phyloP scores from a whole-genome alignment of 2,888 invertebrate genomes.

The Lycia hirtaria region DNA sequence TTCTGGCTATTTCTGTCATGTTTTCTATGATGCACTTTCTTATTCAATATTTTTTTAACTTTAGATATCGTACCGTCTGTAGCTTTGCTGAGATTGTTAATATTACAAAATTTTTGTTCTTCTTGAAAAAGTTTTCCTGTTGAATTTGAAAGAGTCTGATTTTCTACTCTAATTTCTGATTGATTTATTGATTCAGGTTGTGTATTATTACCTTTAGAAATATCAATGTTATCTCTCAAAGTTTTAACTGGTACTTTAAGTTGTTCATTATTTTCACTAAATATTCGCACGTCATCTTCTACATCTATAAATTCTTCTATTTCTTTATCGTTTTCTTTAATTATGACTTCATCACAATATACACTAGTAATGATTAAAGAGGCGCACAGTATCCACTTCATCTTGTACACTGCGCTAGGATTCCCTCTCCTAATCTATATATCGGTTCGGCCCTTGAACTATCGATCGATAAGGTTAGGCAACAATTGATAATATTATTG shows the following conservation, averaged over 20 bases:
- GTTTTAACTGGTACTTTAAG: not conserved
- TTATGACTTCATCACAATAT: constrained; percentile 15
- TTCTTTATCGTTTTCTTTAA: not conserved
- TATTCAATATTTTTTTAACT: not conserved
- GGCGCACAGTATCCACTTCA: constrained; percentile 13
- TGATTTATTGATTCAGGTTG: not conserved
- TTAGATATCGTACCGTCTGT: not conserved
- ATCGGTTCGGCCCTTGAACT: constrained; percentile 23
- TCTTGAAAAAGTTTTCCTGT: not conserved
- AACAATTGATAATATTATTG: constrained; percentile 17
- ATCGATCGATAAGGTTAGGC: constrained; percentile 9
- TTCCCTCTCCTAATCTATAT: constrained; percentile 20
- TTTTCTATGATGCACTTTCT: not conserved
- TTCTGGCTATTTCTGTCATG: not conserved
- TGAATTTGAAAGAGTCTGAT: not conserved
- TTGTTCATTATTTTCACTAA: not conserved
- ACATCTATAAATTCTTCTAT: not conserved
- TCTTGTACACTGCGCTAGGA: constrained; percentile 3
- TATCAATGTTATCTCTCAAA: not conserved
- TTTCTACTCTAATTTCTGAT: not conserved
- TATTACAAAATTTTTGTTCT: not conserved
- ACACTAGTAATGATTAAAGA: constrained; percentile 15
- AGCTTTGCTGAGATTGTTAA: not conserved
- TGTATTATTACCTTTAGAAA: not conserved
- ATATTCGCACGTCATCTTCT: not conserved